phyloP scores from a whole-genome alignment of 2,797 vertebrate species.

The Gallinago solitaria region DNA sequence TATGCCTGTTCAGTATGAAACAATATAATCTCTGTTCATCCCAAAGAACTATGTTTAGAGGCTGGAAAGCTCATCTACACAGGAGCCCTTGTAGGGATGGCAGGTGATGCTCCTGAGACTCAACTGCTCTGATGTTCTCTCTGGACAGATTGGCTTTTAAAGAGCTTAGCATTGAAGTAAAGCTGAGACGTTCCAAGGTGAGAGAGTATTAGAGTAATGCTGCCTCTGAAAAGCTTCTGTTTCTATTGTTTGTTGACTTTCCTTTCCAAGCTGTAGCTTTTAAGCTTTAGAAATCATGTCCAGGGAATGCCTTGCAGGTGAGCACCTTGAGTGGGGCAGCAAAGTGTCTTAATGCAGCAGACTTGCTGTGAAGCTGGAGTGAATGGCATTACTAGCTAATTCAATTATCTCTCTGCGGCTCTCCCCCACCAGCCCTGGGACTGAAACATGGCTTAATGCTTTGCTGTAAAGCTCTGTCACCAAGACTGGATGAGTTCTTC shows the following conservation, averaged over 20 bases:
- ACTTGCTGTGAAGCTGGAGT: background rate
- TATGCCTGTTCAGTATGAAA: background rate
- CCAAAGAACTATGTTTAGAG: background rate
- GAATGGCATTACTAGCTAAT: background rate
- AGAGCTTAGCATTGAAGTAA: background rate
- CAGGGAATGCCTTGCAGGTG: background rate
- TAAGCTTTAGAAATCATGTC: background rate
- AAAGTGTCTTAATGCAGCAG: background rate
- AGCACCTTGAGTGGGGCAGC: background rate
- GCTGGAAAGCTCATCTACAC: background rate
- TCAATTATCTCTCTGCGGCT: background rate
- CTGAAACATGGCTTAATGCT: background rate
- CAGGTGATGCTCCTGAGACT: background rate
- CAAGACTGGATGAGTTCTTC: background rate
- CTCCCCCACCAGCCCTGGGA: accelerated
- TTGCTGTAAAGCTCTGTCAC: background rate
- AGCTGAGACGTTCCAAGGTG: background rate
- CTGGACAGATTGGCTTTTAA: background rate
- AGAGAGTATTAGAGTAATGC: background rate
- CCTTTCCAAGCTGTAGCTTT: background rate
- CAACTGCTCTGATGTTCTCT: background rate
- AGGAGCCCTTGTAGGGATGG: background rate
- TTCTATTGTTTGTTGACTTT: background rate
- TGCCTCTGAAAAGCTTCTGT: background rate
- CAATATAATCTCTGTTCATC: background rate